A percentile compares a stretch with the other conserved stretches of the same genome.
Evolutionary conservation across 1,140 invertebrate species (phyloP).

Genomic region (Caligus rogercresseyi): DNA sequence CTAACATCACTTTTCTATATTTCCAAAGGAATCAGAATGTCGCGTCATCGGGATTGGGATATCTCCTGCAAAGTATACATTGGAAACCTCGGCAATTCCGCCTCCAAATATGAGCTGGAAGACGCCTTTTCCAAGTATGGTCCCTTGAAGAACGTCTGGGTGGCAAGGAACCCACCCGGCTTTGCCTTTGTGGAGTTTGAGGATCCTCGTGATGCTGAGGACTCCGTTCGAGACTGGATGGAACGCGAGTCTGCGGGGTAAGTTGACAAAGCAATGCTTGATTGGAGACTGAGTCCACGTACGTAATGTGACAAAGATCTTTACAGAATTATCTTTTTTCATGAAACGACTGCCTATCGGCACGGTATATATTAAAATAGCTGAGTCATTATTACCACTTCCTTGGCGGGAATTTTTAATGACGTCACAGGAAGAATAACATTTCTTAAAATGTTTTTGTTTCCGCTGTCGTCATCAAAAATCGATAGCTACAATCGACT

Average conservation of each 20-base stretch:
- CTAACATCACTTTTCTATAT: too few species aligned
- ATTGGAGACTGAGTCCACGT: background rate
- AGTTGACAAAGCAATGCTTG: slow-evolving; percentile 1
- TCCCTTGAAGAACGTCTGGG: slow-evolving; percentile 83
- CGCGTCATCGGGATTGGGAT: slow-evolving; percentile 72
- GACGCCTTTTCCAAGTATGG: slow-evolving; percentile 71
- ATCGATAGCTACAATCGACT: too few species aligned
- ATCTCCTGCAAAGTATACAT: slow-evolving; percentile 94
- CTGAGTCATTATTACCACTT: too few species aligned
- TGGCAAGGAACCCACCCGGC: slow-evolving; percentile 79
- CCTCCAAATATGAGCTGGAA: slow-evolving; percentile 72
- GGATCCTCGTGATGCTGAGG: slow-evolving; percentile 74
- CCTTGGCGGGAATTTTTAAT: too few species aligned
- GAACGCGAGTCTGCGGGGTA: slow-evolving; percentile 25
- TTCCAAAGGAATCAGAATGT: too few species aligned
- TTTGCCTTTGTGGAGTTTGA: slow-evolving; percentile 97
- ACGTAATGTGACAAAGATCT: slow-evolving; percentile 4
- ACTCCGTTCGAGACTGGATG: slow-evolving; percentile 60
- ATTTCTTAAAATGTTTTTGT: too few species aligned
- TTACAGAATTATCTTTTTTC: background rate
- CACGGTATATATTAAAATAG: background rate
- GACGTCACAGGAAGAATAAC: too few species aligned
- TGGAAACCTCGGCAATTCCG: slow-evolving; percentile 77
- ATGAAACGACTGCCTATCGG: background rate
- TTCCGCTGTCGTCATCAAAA: too few species aligned